Percentiles rank a stretch among this genome's conserved stretches.
Conservation (phyloP, 2,888 invertebrate species). For the Ischnura elegans region DNA sequence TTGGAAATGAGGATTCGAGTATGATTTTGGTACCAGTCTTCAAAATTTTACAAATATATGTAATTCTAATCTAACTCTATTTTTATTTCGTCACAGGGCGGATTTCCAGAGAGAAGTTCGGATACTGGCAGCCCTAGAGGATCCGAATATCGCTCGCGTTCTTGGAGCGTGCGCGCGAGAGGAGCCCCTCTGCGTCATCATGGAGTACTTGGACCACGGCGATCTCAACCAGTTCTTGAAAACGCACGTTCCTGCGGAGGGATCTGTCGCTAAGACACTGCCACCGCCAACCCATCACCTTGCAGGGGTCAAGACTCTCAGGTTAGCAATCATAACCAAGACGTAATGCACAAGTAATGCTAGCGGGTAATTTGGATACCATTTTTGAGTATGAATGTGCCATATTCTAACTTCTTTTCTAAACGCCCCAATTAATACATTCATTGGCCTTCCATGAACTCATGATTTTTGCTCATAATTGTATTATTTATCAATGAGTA, state of each 20-base stretch:
- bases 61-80: background rate
- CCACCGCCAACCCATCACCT: conserved; percentile 70
- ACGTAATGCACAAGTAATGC: too few species aligned
- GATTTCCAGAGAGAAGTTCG: conserved; percentile 93
- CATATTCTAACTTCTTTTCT: too few species aligned
- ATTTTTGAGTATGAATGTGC: too few species aligned
- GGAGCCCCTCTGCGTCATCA: conserved; percentile 81
- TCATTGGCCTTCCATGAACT: too few species aligned
- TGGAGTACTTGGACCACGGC: conserved; percentile 82
- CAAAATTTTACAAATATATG: background rate
- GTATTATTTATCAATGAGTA: too few species aligned
- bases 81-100: conserved; percentile 80
- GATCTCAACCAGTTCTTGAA: conserved; percentile 82
- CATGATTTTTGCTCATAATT: too few species aligned
- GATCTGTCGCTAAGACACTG: conserved; percentile 72
- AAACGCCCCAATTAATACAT: too few species aligned
- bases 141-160: conserved; percentile 80
- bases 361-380: too few species aligned
- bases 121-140: conserved; percentile 88
- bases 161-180: conserved; percentile 80
- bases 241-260: conserved; percentile 77
- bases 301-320: conserved; percentile 74
- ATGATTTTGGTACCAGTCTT: too few species aligned
- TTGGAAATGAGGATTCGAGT: too few species aligned
- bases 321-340: conserved; percentile 71